Percentiles rank a stretch among this genome's conserved stretches.
Evolutionary conservation across 2,113 vertebrate species (phyloP).

Genomic region (Numida meleagris): DNA sequence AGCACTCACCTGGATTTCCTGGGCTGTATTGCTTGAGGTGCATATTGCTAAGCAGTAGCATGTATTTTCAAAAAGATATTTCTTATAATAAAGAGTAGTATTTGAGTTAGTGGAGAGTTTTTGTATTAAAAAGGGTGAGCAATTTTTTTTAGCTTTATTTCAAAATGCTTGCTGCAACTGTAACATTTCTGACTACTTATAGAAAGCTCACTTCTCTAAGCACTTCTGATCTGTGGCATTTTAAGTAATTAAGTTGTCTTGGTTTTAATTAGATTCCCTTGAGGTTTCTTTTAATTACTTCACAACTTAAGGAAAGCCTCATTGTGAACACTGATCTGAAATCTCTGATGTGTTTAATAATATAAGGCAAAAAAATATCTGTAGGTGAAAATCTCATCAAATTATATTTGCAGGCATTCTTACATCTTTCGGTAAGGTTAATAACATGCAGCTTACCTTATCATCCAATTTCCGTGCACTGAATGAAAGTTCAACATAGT

Average conservation of each 20-base stretch:
- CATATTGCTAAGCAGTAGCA: neutral
- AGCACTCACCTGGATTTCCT: neutral
- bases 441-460: conserved; percentile 85
- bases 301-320: conserved; percentile 35
- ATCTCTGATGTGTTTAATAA: conserved; percentile 71
- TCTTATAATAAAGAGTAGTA: neutral
- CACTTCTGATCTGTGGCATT: conserved; percentile 45
- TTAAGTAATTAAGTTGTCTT: conserved; percentile 66
- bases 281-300: conserved; percentile 58
- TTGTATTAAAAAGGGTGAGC: neutral
- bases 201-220: conserved; percentile 50
- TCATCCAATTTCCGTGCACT: conserved; percentile 97
- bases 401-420: conserved; percentile 51
- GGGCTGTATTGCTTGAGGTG: neutral
- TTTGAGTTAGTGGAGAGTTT: neutral
- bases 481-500: conserved; percentile 97
- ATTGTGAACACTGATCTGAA: conserved; percentile 48
- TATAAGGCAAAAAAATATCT: conserved; percentile 51
- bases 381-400: conserved; percentile 65
- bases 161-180: neutral
- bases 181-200: neutral
- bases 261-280: conserved; percentile 67
- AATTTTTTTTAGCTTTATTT: conserved; percentile 11
- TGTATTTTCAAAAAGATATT: neutral
- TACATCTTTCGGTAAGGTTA: conserved; percentile 55